Percentiles rank a stretch among this genome's conserved stretches.
These are phyloP conservation scores for Trichonephila clavipes DNA, from an alignment of 1,140 invertebrate species.

Conservation along the genomic window DNA sequence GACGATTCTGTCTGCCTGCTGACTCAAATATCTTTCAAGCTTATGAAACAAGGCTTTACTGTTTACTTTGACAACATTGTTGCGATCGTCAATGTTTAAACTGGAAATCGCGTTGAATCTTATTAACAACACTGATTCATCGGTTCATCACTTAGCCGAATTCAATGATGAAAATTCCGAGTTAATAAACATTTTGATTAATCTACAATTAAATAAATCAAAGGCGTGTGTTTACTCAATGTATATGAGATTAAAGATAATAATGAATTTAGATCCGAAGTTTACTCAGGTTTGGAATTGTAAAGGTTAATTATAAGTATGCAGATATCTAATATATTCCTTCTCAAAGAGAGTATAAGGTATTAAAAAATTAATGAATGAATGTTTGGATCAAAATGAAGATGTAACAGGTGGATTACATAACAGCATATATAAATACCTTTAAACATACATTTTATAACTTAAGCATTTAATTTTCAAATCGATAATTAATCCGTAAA, in stretches of 20 bases:
- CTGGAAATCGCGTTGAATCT: slow-evolving; percentile 3
- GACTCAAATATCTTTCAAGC: neutral
- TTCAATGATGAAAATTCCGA: neutral
- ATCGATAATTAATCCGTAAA: too few relatives aligned
- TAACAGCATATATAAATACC: too few relatives aligned
- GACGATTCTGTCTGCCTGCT: neutral
- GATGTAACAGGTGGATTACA: too few relatives aligned
- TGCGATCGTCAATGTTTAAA: slow-evolving; percentile 19
- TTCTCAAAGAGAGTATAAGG: too few relatives aligned
- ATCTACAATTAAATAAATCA: slow-evolving; percentile 1
- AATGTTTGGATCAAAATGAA: too few relatives aligned
- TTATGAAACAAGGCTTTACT: neutral
- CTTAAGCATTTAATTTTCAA: too few relatives aligned
- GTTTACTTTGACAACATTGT: slow-evolving; percentile 9
- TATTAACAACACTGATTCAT: neutral
- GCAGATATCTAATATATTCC: neutral
- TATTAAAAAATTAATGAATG: too few relatives aligned
- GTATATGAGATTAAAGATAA: neutral
- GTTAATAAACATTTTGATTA: neutral
- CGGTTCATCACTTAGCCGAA: neutral
- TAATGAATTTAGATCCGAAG: neutral
- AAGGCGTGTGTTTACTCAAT: neutral
- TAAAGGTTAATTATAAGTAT: neutral
- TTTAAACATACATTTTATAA: too few relatives aligned
- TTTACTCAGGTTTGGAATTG: neutral